Evolutionary conservation across 2,113 vertebrate genomes (phyloP).

Genomic region (Syngnathus typhle): DNA sequence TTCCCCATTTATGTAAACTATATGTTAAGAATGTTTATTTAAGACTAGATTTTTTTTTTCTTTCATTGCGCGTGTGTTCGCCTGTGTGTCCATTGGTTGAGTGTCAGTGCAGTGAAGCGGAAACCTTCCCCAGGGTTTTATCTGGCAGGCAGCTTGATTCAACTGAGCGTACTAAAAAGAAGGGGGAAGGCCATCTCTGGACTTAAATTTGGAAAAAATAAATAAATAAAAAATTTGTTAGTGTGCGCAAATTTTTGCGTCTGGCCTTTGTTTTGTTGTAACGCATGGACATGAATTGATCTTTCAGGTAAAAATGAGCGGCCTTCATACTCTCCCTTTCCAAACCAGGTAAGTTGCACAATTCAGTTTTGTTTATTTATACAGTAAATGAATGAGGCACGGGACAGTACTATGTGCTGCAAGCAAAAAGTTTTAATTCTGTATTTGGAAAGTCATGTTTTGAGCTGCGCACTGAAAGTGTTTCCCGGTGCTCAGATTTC

Average conservation of each 20-base stretch:
- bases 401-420: background rate
- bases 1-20: background rate
- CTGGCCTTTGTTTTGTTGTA: background rate
- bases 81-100: slow-evolving; percentile 48
- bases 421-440: too few relatives aligned
- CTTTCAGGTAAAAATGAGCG: slow-evolving; percentile 85
- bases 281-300: slow-evolving; percentile 10
- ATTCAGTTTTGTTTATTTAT: background rate
- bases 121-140: slow-evolving; percentile 63
- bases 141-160: slow-evolving; percentile 61
- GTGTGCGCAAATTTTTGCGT: slow-evolving; percentile 27
- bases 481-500: background rate
- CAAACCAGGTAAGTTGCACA: slow-evolving; percentile 69
- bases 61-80: slow-evolving; percentile 6
- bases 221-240: slow-evolving; percentile 36
- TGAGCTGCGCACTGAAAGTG: background rate
- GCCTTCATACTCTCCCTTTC: slow-evolving; percentile 78
- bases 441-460: background rate
- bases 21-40: background rate
- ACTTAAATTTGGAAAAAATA: slow-evolving; percentile 46
- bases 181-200: slow-evolving; percentile 46
- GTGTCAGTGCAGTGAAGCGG: slow-evolving; percentile 59
- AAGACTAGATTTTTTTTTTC: background rate
- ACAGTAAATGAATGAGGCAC: too few relatives aligned
- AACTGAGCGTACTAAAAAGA: slow-evolving; percentile 59